Conservation (phyloP, 2,113 vertebrate species). For the Rallus limicola region DNA sequence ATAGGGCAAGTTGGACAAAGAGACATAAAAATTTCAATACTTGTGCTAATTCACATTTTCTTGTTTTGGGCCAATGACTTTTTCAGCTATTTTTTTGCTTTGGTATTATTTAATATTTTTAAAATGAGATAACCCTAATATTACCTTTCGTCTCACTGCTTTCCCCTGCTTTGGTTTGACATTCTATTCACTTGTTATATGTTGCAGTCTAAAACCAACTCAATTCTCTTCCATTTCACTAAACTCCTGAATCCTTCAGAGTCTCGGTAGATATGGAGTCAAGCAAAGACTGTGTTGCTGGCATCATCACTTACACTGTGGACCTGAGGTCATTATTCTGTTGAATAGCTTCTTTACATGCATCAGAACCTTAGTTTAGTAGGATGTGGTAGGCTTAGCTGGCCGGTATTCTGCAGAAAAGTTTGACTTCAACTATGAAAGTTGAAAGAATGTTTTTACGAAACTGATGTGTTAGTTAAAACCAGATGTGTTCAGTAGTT, state of each 20-base stretch:
- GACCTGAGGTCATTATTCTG: neutral
- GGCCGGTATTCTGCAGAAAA: neutral
- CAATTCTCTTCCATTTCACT: neutral
- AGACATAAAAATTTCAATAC: neutral
- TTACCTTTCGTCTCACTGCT: neutral
- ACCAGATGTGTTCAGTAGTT: neutral
- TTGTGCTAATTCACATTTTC: neutral
- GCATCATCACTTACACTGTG: neutral
- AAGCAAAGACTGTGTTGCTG: neutral
- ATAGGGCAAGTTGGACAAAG: neutral
- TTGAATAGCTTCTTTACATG: neutral
- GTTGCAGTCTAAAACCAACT: neutral
- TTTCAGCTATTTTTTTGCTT: neutral
- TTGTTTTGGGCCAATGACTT: neutral
- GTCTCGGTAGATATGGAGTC: neutral
- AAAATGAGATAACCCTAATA: neutral
- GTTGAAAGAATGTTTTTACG: neutral
- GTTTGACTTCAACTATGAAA: neutral
- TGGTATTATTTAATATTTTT: neutral
- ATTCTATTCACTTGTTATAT: neutral
- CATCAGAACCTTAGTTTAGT: neutral
- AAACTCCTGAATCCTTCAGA: neutral
- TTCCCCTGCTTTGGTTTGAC: neutral
- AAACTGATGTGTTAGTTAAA: neutral
- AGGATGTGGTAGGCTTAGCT: neutral